Base-by-base conservation (phyloP, 1,140 invertebrate genomes). In the Apis cerana region DNA sequence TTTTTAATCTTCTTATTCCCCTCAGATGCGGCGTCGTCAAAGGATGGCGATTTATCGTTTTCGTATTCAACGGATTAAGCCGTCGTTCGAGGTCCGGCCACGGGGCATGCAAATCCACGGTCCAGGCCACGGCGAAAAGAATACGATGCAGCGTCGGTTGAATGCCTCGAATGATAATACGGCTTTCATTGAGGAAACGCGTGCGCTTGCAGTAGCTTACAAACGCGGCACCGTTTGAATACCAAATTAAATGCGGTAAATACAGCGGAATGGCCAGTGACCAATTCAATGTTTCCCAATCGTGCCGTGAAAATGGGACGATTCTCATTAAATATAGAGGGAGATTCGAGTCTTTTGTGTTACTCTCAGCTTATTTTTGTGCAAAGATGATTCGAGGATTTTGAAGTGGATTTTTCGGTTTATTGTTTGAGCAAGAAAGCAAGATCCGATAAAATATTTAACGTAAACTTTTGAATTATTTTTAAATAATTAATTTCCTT, bases 41-140 rank as follows among this genome's bases (percentile, higher is more conserved):
- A 75, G 72, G 54, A 68, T 23, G 72, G 21, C 80, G 80, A 81
- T 81, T 81, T 81, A 81, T 81, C 80, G 80, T 59, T 59, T 43
- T 50, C 72, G 72, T 68, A 75, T 81, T 81, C 80, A 81, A 68
- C n/a, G 80, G 80, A 81, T 81, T 75, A 75, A 81, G 80, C 72
- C 80, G 62, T 81, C 80, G 72, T 50, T 50, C 27, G 71, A 59
- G 43, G n/a, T 72, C 43, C 21, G 56, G 70, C 52, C 12, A n/a
- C 72, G 50, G 23, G 5, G 54, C 84, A 67, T 82, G 74, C 74
- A 82, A 82, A 82, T 78, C 27, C 15, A 23, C 61, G 48, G 52
- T 61, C 27, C 33, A 21, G 74, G 69, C 43, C 8, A 43, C 33
- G 33, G 82, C 43, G 82, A 83, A 43, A 83, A 86, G 84, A 86